These are phyloP conservation scores for Prenolepis imparis DNA, from an alignment of 2,888 invertebrate species.

Conservation along the genomic window DNA sequence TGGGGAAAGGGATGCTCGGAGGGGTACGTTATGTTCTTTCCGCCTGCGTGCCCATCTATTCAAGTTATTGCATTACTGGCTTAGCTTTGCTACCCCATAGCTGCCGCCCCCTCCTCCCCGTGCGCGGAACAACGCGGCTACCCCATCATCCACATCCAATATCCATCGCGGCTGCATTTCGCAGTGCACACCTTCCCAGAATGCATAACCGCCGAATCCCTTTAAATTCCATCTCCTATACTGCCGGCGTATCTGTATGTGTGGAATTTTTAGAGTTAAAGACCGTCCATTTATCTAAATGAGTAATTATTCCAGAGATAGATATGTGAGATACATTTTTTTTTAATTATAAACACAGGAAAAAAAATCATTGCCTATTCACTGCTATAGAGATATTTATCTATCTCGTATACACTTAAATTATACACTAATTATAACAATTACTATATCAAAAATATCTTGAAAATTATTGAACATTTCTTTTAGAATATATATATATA, in stretches of 20 bases:
- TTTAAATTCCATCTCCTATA: conserved; percentile 70
- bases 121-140: conserved; percentile 70
- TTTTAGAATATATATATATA: background rate
- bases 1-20: conserved; percentile 53
- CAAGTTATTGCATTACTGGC: conserved; percentile 85
- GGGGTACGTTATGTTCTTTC: conserved; percentile 81
- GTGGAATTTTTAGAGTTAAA: conserved; percentile 29
- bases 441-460: background rate
- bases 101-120: conserved; percentile 48
- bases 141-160: conserved; percentile 80
- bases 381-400: background rate
- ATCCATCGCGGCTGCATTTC: conserved; percentile 79
- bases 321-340: background rate
- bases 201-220: conserved; percentile 76
- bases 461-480: background rate
- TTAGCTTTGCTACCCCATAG: conserved; percentile 80
- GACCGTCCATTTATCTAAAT: background rate
- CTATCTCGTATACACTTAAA: background rate
- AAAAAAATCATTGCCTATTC: background rate
- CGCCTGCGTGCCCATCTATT: conserved; percentile 83
- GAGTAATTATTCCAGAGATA: background rate
- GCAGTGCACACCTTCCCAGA: conserved; percentile 81
- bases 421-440: background rate
- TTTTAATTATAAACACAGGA: background rate
- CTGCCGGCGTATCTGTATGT: background rate